Evolutionary conservation across 2,888 invertebrate genomes (phyloP), one percentile per base, ranked within the genome.

Genomic region (Metellina segmentata): DNA sequence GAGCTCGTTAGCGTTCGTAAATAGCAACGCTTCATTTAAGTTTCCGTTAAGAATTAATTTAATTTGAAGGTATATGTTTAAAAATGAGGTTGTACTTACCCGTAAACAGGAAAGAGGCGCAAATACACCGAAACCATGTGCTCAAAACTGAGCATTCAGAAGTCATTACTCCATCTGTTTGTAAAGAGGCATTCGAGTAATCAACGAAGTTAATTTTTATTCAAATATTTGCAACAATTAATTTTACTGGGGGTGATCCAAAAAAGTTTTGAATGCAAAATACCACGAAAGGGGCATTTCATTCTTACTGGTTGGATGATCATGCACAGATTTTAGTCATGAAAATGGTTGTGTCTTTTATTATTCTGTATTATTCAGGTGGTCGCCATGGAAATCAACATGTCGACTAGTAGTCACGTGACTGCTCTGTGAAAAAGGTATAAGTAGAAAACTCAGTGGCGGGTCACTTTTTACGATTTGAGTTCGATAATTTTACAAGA

Each of bases 21-120:
- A 61, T 61, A 61, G 61, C 61, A 61, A 61, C 61, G 61, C 61
- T 61, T 61, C 61, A 61, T 61, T 61, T 61, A 61, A 61, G 61
- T 61, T 61, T 61, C 61, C 61, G 61, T 61, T 61, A 61, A 61
- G 61, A 61, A 61, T 61, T 61, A 61, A 61, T 61, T 61, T 61
- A 61, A 61, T 61, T 61, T 61, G 9, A 61, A 61, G 61, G 61
- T 61, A 61, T 61, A 11, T 61, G 61, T 61, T 11, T 61, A 61
- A 61, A 61, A 61, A 61, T 61, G 16, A 61, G 61, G 61, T 61
- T 61, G 61, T 61, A 61, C 5, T 61, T 16, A 16, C 16, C 61
- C 61, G 61, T 61, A 61, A 61, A 61, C 61, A 61, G 61, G 61
- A 61, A 61, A 61, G 61, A 61, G 61, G 61, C 9, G 16, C 11